These are phyloP conservation scores for Ceratina calcarata DNA, from an alignment of 1,140 invertebrate genomes.

Conservation along the genomic window DNA sequence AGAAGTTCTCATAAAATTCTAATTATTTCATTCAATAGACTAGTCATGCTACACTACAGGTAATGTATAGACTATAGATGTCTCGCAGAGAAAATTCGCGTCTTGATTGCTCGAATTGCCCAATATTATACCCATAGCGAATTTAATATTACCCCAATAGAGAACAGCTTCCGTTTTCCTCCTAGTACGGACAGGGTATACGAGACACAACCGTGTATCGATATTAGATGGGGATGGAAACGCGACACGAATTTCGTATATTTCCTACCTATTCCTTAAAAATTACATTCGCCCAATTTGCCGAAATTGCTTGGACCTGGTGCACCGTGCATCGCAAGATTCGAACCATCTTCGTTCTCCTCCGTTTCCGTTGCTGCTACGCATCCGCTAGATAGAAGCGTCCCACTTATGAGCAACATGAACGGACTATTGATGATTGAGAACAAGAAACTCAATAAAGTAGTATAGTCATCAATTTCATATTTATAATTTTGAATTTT, in stretches of 20 bases:
- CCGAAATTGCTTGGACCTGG: constrained; percentile 31
- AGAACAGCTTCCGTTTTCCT: constrained; percentile 5
- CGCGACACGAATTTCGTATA: constrained; percentile 52
- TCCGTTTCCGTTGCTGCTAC: too few relatives aligned
- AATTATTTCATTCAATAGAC: too few relatives aligned
- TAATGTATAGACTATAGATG: too few relatives aligned
- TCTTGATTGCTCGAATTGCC: constrained; percentile 58
- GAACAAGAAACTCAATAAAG: too few relatives aligned
- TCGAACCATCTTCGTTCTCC: not conserved
- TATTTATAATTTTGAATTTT: too few relatives aligned
- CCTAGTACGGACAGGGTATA: not conserved
- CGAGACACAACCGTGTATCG: constrained; percentile 20
- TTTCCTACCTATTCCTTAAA: constrained; percentile 56
- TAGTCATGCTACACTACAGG: too few relatives aligned
- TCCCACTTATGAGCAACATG: constrained; percentile 14
- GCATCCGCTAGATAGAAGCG: constrained; percentile 10
- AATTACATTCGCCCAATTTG: constrained; percentile 65
- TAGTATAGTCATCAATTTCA: too few relatives aligned
- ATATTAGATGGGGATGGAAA: constrained; percentile 23
- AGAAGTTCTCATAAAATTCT: too few relatives aligned
- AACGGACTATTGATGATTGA: not conserved
- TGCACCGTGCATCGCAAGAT: constrained; percentile 27
- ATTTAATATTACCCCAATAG: constrained; percentile 40
- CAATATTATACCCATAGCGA: constrained; percentile 49
- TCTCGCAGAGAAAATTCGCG: constrained; percentile 36